phyloP scores from a whole-genome alignment of 2,888 invertebrate species.

The Ectropis crepuscularia region DNA sequence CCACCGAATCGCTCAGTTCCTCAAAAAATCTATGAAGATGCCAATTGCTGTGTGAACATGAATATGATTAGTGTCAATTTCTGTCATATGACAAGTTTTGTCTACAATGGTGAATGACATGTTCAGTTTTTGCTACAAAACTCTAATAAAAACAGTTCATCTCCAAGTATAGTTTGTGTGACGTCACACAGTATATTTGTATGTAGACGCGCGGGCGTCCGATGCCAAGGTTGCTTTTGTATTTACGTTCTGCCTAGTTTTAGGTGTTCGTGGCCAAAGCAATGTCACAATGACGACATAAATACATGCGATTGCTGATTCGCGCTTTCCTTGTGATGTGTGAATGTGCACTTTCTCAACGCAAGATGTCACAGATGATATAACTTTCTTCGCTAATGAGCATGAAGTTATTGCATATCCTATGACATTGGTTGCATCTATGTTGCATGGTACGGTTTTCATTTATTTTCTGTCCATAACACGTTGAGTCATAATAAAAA shows the following conservation, averaged over 20 bases:
- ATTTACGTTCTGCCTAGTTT: conserved; percentile 48
- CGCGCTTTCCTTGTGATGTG: conserved; percentile 26
- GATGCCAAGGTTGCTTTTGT: conserved; percentile 60
- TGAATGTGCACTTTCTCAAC: conserved; percentile 25
- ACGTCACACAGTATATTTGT: conserved; percentile 56
- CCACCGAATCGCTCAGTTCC: too few relatives aligned
- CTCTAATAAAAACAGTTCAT: conserved; percentile 38
- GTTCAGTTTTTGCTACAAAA: conserved; percentile 28
- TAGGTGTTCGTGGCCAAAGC: conserved; percentile 13
- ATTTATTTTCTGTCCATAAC: too few relatives aligned
- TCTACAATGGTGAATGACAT: conserved; percentile 9
- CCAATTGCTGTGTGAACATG: neutral
- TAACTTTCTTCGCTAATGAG: neutral
- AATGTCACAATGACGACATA: conserved; percentile 23
- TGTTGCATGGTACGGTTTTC: too few relatives aligned
- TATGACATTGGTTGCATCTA: too few relatives aligned
- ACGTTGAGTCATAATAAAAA: too few relatives aligned
- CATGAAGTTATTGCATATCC: too few relatives aligned
- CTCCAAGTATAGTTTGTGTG: conserved; percentile 48
- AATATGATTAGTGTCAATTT: conserved; percentile 1
- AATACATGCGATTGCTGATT: conserved; percentile 22
- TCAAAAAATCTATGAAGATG: too few relatives aligned
- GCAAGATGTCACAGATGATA: conserved; percentile 11
- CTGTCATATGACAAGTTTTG: conserved; percentile 13
- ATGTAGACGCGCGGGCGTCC: conserved; percentile 51